These are phyloP conservation scores for Petrocephalus zakoni DNA, from an alignment of 2,113 vertebrate species.

Conservation along the genomic window DNA sequence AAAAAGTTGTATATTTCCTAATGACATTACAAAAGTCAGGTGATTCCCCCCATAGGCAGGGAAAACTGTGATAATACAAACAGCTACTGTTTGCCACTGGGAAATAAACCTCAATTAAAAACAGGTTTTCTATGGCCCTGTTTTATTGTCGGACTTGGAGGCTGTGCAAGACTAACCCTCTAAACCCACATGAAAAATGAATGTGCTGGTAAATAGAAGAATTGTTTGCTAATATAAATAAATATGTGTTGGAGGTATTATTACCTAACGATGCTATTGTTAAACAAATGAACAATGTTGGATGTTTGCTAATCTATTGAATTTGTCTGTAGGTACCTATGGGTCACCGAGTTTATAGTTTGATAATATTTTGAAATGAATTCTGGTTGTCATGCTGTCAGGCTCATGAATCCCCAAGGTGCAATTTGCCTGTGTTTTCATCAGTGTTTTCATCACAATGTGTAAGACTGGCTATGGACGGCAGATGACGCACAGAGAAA, in stretches of 20 bases:
- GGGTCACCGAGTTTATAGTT: not conserved
- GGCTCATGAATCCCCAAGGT: not conserved
- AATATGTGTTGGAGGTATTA: not conserved
- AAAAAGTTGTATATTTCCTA: not conserved
- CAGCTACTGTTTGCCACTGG: not conserved
- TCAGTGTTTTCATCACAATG: not conserved
- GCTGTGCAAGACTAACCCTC: not conserved
- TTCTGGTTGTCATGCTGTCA: not conserved
- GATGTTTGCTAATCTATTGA: not conserved
- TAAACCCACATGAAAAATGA: not conserved
- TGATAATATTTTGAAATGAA: not conserved
- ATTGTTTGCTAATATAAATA: not conserved
- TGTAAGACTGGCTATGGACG: not conserved
- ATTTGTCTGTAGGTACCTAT: not conserved
- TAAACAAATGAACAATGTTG: not conserved
- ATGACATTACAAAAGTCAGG: not conserved
- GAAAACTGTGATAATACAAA: not conserved
- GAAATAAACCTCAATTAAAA: constrained; percentile 3
- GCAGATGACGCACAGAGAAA: not conserved
- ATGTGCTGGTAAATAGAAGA: not conserved
- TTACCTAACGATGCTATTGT: not conserved
- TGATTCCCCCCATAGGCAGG: not conserved
- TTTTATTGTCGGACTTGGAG: not conserved
- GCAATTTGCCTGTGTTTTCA: not conserved
- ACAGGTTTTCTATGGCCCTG: not conserved